Evolutionary conservation across 2,797 vertebrate species (phyloP).

Genomic region (Coilia nasus): DNA sequence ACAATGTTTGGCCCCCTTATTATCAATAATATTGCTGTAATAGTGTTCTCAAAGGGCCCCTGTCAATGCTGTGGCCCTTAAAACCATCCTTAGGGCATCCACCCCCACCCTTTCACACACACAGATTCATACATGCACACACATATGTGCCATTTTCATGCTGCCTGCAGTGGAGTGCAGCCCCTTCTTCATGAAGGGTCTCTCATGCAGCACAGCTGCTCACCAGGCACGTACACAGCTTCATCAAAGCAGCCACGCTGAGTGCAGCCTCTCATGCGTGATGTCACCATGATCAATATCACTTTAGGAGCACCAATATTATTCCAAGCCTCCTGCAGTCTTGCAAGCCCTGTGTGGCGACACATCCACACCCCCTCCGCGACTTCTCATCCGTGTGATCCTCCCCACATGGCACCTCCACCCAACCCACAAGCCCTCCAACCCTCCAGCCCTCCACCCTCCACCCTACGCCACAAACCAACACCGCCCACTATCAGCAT

Average conservation of each 20-base stretch:
- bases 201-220: background rate
- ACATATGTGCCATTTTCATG: too few relatives aligned
- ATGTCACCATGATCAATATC: slow-evolving; percentile 25
- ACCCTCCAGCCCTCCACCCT: too few relatives aligned
- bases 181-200: background rate
- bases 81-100: too few relatives aligned
- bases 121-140: too few relatives aligned
- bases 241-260: background rate
- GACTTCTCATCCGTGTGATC: slow-evolving; percentile 13
- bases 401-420: background rate
- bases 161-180: background rate
- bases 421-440: too few relatives aligned
- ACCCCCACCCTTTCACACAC: too few relatives aligned
- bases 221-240: background rate
- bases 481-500: background rate
- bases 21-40: too few relatives aligned
- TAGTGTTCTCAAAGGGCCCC: too few relatives aligned
- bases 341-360: background rate
- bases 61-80: too few relatives aligned
- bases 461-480: too few relatives aligned
- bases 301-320: slow-evolving; percentile 20
- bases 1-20: too few relatives aligned
- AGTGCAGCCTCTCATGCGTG: background rate
- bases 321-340: background rate
- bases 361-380: background rate